phyloP scores from a whole-genome alignment of 2,113 vertebrate genomes.

The Podarcis cretensis region DNA sequence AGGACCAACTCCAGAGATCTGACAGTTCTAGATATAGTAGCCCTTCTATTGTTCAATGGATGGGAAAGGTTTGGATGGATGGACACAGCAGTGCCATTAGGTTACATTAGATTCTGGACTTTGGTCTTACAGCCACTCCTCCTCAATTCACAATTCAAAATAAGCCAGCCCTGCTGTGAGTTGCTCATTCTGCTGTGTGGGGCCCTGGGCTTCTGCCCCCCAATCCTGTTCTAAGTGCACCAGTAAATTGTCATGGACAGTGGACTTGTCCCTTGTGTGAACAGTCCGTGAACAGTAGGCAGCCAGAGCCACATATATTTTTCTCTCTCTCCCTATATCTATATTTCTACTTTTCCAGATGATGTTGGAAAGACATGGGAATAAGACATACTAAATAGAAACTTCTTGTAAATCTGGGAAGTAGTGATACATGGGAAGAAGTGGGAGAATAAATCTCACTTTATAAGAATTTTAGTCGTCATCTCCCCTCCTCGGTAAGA shows the following conservation, averaged over 20 bases:
- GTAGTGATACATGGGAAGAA: not conserved
- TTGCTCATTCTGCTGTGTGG: not conserved
- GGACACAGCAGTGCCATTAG: not conserved
- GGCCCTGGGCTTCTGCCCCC: not conserved
- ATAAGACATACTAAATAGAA: not conserved
- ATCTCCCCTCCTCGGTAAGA: not conserved
- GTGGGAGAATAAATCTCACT: not conserved
- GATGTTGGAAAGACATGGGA: not conserved
- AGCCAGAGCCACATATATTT: not conserved
- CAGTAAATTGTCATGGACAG: not conserved
- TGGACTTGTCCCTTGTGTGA: not conserved
- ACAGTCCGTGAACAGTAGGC: not conserved
- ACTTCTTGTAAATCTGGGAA: not conserved
- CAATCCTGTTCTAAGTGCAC: not conserved
- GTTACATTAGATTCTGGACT: not conserved
- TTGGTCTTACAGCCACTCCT: not conserved
- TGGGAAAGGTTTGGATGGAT: not conserved
- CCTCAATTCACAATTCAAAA: not conserved
- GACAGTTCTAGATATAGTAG: not conserved
- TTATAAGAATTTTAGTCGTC: not conserved
- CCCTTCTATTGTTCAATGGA: not conserved
- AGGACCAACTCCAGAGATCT: not conserved
- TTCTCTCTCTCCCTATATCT: not conserved
- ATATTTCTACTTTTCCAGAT: not conserved
- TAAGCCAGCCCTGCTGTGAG: not conserved